phyloP scores from a whole-genome alignment of 2,797 vertebrate species.

The Antrozous pallidus region DNA sequence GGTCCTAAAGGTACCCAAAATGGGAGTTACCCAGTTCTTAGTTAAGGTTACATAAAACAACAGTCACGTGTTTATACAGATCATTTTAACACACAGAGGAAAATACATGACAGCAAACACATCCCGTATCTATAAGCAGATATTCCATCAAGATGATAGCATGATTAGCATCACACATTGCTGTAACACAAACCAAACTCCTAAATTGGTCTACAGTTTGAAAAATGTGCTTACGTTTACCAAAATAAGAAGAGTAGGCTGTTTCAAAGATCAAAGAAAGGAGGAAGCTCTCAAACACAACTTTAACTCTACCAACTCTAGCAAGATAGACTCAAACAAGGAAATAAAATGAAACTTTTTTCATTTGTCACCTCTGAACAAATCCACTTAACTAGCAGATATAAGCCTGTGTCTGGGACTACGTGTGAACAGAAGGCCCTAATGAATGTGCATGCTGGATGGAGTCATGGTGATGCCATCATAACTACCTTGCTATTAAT shows the following conservation, averaged over 20 bases:
- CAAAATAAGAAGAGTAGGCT: not conserved
- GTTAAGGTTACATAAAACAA: not conserved
- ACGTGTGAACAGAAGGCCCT: not conserved
- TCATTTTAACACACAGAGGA: not conserved
- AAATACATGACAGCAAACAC: not conserved
- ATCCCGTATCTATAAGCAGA: not conserved
- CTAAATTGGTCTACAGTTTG: not conserved
- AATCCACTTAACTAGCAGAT: not conserved
- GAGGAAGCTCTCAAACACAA: constrained; percentile 7
- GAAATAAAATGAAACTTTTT: not conserved
- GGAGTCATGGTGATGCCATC: not conserved
- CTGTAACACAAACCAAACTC: constrained; percentile 23
- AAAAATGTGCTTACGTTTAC: not conserved
- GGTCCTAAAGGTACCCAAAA: not conserved
- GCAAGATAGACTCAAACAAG: not conserved
- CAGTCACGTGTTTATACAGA: not conserved
- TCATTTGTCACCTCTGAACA: not conserved
- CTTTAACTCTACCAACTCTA: not conserved
- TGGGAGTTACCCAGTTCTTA: not conserved
- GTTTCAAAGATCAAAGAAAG: constrained; percentile 1
- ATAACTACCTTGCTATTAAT: too few species aligned
- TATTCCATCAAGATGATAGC: not conserved
- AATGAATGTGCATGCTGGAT: not conserved
- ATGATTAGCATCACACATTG: not conserved
- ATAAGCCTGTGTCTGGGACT: not conserved